Evolutionary conservation across 2,888 invertebrate genomes (phyloP), one percentile per base, ranked within the genome.

Genomic region (Cheilosia urbana): DNA sequence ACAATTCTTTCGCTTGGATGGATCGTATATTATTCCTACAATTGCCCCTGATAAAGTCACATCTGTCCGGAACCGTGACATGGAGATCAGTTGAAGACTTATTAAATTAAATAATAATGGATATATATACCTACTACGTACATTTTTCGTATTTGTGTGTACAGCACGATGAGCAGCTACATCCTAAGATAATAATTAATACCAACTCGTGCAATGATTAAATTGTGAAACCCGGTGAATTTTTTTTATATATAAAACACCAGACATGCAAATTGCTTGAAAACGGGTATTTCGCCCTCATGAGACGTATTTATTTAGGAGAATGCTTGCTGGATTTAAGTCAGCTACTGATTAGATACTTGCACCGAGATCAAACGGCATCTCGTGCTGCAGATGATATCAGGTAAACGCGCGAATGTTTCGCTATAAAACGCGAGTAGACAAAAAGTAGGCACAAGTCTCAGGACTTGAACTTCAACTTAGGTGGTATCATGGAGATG

Each of bases 51-150:
- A 82, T 82, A 53, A 82, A 63, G 77, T 21, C 58, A 73, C 82
- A 72, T 87, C 68, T 73, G 45, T 78, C 51, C 55, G 63, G 72
- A 82, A 81, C 63, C 45, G 55, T 68, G 69, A 81, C 65, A 81
- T 72, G 76, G 60, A 42, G 85, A 47, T 49, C 40, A 57, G 62
- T 45, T 45, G 51, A 73, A 53, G 66, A 77, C 63, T 82, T 69
- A 82, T 77, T 82, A 72, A 82, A 82, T 87, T 81, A 72, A 82
- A 62, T 76, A 72, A 85, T 76, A 81, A 81, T 81, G 66, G 71
- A 71, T 65, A 60, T 40, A 71, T 65, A 60, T 40, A 27, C 42
- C 30, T 6, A 37, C 37, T 13, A 27, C 40, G 30, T 21, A 42
- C 69, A 47, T 58, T 51, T 34, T 40, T 66, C 34, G 40, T 49